Conservation (phyloP, 2,113 vertebrate species). For the Labrus mixtus region DNA sequence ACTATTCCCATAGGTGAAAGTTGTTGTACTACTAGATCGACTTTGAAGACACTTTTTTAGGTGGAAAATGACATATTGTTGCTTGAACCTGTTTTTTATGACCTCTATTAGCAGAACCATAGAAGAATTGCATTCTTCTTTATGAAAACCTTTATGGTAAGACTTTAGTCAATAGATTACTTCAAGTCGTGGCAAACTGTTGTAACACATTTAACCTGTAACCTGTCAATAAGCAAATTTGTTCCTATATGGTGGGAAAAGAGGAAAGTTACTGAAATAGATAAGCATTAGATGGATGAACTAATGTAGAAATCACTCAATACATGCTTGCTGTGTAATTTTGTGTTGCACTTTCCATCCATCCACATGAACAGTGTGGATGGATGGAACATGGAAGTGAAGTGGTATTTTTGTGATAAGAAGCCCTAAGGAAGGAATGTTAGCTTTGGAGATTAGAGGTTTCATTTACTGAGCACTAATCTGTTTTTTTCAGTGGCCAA, state of each 20-base stretch:
- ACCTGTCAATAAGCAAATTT: background rate
- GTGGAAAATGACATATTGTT: too few relatives aligned
- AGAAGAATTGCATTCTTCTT: too few relatives aligned
- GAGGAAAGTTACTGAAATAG: conserved; percentile 16
- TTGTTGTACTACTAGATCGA: too few relatives aligned
- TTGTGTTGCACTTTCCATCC: background rate
- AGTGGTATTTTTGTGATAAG: background rate
- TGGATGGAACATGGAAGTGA: background rate
- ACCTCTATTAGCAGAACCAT: too few relatives aligned
- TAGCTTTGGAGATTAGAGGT: background rate
- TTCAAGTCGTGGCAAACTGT: too few relatives aligned
- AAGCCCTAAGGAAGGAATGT: conserved; percentile 9
- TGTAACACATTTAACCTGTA: too few relatives aligned
- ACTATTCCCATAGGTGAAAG: too few relatives aligned
- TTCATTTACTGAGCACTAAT: conserved; percentile 2
- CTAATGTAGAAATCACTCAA: background rate
- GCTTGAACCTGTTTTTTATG: too few relatives aligned
- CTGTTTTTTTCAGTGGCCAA: background rate
- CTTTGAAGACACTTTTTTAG: too few relatives aligned
- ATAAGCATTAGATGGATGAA: conserved; percentile 24
- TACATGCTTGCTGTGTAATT: background rate
- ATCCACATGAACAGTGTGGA: background rate
- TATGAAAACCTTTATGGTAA: too few relatives aligned
- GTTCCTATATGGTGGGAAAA: background rate
- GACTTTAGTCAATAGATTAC: background rate